phyloP scores from a whole-genome alignment of 2,797 vertebrate genomes.

The Halcyon leucocephala region DNA sequence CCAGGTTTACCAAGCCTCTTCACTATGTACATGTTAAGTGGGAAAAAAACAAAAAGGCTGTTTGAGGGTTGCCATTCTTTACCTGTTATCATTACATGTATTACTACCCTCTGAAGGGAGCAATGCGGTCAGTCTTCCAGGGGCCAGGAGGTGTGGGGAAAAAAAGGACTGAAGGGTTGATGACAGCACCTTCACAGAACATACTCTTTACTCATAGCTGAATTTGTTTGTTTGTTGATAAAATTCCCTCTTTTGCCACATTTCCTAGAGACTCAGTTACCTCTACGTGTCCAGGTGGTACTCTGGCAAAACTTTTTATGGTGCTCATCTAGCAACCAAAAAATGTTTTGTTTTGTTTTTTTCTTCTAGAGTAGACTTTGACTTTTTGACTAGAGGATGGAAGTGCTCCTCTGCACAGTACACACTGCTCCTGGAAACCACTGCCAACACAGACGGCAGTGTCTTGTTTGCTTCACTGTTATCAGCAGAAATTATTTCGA shows the following conservation, averaged over 20 bases:
- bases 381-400: background rate
- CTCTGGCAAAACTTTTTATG: background rate
- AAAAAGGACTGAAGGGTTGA: background rate
- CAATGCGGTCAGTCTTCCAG: background rate
- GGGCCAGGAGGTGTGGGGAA: too few relatives aligned
- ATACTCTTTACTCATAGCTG: background rate
- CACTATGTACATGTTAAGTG: accelerated
- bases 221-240: background rate
- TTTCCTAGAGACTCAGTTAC: background rate
- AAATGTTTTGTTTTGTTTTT: background rate
- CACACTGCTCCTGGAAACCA: background rate
- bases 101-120: accelerated
- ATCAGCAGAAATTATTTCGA: background rate
- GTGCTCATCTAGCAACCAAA: background rate
- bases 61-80: background rate
- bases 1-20: background rate
- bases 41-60: accelerated
- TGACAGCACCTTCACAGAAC: background rate
- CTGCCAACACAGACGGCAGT: accelerated
- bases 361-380: background rate
- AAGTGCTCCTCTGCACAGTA: background rate
- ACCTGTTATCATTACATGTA: background rate
- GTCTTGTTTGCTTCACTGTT: background rate
- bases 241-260: background rate
- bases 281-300: background rate